A percentile compares a stretch with the other conserved stretches of the same genome.
Conservation (phyloP, 2,888 invertebrate genomes). For the Scaptodrosophila latifasciaeformis region DNA sequence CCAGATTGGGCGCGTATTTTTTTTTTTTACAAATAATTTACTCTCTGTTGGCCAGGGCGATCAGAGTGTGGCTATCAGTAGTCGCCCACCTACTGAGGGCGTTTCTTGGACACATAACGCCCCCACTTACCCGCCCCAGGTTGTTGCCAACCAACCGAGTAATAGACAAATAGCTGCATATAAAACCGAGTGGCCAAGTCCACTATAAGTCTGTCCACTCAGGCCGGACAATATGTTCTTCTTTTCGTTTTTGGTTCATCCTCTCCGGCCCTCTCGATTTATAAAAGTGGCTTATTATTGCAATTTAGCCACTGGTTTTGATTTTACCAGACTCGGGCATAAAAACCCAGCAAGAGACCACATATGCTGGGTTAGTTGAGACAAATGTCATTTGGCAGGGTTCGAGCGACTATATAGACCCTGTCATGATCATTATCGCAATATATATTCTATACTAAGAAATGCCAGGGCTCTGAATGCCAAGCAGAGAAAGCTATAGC, state of each 20-base stretch:
- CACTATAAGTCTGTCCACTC: too few relatives aligned
- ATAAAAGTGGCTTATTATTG: slow-evolving; percentile 73
- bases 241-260: too few relatives aligned
- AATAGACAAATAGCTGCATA: slow-evolving; percentile 57
- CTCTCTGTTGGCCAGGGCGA: slow-evolving; percentile 20
- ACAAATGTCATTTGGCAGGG: slow-evolving; percentile 71
- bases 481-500: too few relatives aligned
- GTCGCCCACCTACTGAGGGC: slow-evolving; percentile 72
- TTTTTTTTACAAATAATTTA: too few relatives aligned
- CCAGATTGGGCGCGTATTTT: slow-evolving; percentile 17
- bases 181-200: too few relatives aligned
- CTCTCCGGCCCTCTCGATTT: slow-evolving; percentile 62
- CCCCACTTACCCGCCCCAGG: slow-evolving; percentile 4
- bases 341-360: slow-evolving; percentile 25
- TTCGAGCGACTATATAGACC: slow-evolving; percentile 70
- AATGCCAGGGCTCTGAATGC: slow-evolving; percentile 53
- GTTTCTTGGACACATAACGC: slow-evolving; percentile 37
- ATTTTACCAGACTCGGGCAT: slow-evolving; percentile 55
- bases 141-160: slow-evolving; percentile 18
- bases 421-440: slow-evolving; percentile 74
- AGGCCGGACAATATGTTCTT: slow-evolving; percentile 8
- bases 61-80: slow-evolving; percentile 45
- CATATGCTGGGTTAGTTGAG: slow-evolving; percentile 29
- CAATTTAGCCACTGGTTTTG: slow-evolving; percentile 75
- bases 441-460: slow-evolving; percentile 48